Percentiles rank a stretch among this genome's conserved stretches.
These are phyloP conservation scores for Pristionchus maxplancki DNA, from an alignment of 2,888 invertebrate species.

Conservation along the genomic window DNA sequence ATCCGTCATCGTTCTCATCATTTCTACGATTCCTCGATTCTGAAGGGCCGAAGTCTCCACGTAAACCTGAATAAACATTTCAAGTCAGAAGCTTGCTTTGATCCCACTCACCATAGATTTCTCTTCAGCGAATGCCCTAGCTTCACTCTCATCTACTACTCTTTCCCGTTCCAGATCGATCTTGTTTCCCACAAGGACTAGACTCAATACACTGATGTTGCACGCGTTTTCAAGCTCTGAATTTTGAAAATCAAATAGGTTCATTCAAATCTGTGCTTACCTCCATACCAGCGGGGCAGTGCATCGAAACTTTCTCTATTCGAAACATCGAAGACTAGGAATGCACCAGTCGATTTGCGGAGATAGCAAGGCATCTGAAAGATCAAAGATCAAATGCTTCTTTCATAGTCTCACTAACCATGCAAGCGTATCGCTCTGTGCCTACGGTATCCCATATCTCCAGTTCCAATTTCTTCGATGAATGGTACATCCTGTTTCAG, in stretches of 20 bases:
- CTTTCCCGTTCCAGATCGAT: slow-evolving; percentile 20
- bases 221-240: neutral
- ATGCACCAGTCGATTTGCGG: slow-evolving; percentile 59
- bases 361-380: slow-evolving; percentile 62
- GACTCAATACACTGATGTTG: neutral
- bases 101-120: neutral
- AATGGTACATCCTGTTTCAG: neutral
- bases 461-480: slow-evolving; percentile 52
- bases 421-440: slow-evolving; percentile 65
- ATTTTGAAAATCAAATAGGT: too few species aligned
- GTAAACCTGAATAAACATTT: neutral
- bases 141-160: slow-evolving; percentile 44
- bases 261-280: slow-evolving; percentile 51
- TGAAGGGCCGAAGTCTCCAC: neutral
- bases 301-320: slow-evolving; percentile 58
- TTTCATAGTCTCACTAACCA: slow-evolving; percentile 54
- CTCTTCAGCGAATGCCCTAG: slow-evolving; percentile 38
- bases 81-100: neutral
- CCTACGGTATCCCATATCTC: slow-evolving; percentile 66
- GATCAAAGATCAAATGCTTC: neutral
- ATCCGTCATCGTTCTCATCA: neutral
- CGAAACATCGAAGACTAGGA: slow-evolving; percentile 67
- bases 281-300: slow-evolving; percentile 61
- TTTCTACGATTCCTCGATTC: neutral
- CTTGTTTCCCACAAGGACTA: slow-evolving; percentile 52